Evolutionary conservation across 2,797 vertebrate species (phyloP), one percentile per base, ranked within the genome.

Genomic region (Leontocebus nigricollis): DNA sequence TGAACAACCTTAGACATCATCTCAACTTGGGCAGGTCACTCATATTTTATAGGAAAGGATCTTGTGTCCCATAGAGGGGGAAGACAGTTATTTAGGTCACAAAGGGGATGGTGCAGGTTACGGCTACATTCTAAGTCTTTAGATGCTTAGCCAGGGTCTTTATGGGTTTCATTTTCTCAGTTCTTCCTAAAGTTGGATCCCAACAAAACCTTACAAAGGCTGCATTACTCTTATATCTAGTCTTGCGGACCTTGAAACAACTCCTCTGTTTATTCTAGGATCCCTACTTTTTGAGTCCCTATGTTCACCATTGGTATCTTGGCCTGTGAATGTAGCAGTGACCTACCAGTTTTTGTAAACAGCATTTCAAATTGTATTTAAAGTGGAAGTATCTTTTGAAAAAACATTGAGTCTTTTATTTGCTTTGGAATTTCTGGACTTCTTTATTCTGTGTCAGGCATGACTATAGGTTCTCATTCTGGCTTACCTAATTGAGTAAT

Each of bases 401-500:
- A 84, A 89, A 89, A 30, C 9, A 80, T 4, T 1, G 41, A 89
- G 9, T 73, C 5, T 95, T 86, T 36, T 64, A 50, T 92, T 85
- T 93, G 14, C 27, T 77, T 80, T 94, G 52, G 30, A 81, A 15
- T 88, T 93, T 82, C 39, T 64, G 76, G 27, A 93, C 33, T 50
- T 93, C 36, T 83, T 64, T 50, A 24, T 93, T 94, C n/a, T 96
- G 30, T 76, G 50, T 6, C 27, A 67, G 39, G 17, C 9, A 30
- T 72, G 50, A 33, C 67, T 84, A 24, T 73, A 46, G n/a, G 39
- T 79, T 64, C 36, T 95, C 70, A 52, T 20, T 36, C 72, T 90
- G 89, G 46, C 22, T 91, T 91, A 81, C 27, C 64, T 96, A 52
- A 61, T 70, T 76, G 75, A 91, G 13, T 75, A 83, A 80, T 85